Evolutionary conservation across 2,113 vertebrate genomes (phyloP), one percentile per base, ranked within the genome.

Genomic region (Ptychochromis oligacanthus): DNA sequence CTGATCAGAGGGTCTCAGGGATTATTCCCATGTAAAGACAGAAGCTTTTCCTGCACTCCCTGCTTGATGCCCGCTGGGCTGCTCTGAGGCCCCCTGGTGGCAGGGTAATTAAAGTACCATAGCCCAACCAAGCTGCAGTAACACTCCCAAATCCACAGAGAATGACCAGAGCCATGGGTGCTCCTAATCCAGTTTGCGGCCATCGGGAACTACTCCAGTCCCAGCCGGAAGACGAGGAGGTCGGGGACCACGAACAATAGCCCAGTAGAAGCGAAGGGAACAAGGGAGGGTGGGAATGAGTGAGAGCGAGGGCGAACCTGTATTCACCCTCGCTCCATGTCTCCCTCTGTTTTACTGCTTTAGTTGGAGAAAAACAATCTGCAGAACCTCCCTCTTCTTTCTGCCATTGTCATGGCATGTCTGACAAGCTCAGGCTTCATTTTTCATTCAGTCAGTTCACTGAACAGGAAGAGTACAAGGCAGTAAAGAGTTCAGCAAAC

Each of bases 141-240:
- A 95, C 94, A 81, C 89, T 92, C 93, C 87, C 91, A 95, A 95
- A 94, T 92, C 93, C 93, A 81, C 75, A 92, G 89, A 92, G 92
- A 95, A 95, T 93, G 91, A 88, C 70, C 58, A 3, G 79, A 95
- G 88, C 95, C 80, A 49, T 91, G 91, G 96, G 95, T 86, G 93
- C 86, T 86, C 88, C 84, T 96, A 97, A 96, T 97, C 96, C 94
- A 95, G 94, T 95, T 95, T 96, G 94, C 34, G 86, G 84, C 93
- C 91, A 91, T 95, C 89, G 83, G 81, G 93, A 90, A 90, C 87
- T 79, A 89, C 90, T 92, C 87, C 85, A 80, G 83, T 82, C 88
- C 76, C 84, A 91, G 93, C 93, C 94, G 93, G 94, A 95, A 95
- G 94, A 94, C 80, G 61, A 80, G 80, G 83, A 89, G 91, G 87